These are phyloP conservation scores for Lichenostomus cassidix DNA, from an alignment of 2,113 vertebrate species.

Conservation along the genomic window DNA sequence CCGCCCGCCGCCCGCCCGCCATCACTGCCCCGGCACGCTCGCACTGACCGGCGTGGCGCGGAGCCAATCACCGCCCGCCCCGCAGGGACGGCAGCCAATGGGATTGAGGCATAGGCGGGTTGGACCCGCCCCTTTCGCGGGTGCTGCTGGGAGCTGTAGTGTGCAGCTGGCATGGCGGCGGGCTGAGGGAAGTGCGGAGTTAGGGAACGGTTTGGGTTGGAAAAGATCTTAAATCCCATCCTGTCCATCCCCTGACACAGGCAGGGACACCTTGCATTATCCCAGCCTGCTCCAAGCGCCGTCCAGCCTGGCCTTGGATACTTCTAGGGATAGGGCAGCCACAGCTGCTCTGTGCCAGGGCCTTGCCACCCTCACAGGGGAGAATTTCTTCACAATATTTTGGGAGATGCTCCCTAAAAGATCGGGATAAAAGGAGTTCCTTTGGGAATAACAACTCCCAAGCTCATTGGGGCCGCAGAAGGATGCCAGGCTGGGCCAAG, in stretches of 20 bases:
- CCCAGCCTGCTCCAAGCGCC: accelerated
- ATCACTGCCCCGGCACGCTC: background rate
- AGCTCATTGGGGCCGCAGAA: background rate
- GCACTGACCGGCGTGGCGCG: background rate
- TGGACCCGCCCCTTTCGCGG: accelerated
- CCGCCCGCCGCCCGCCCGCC: background rate
- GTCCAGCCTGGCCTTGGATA: background rate
- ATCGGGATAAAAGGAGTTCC: background rate
- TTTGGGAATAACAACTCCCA: background rate
- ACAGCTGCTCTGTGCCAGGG: background rate
- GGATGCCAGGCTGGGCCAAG: background rate
- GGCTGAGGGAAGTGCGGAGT: accelerated
- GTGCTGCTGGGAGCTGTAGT: background rate
- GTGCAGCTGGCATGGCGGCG: accelerated
- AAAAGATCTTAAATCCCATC: background rate
- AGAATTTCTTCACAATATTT: background rate
- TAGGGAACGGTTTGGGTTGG: accelerated
- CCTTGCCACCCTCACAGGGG: accelerated
- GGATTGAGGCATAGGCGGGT: accelerated
- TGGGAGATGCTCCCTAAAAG: background rate
- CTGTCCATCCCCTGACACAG: accelerated
- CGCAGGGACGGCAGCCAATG: accelerated
- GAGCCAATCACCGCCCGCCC: accelerated
- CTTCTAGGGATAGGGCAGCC: background rate
- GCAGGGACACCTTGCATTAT: accelerated